Evolutionary conservation across 2,888 invertebrate species (phyloP), one percentile per base, ranked within the genome.

Genomic region (Osmoderma eremita): DNA sequence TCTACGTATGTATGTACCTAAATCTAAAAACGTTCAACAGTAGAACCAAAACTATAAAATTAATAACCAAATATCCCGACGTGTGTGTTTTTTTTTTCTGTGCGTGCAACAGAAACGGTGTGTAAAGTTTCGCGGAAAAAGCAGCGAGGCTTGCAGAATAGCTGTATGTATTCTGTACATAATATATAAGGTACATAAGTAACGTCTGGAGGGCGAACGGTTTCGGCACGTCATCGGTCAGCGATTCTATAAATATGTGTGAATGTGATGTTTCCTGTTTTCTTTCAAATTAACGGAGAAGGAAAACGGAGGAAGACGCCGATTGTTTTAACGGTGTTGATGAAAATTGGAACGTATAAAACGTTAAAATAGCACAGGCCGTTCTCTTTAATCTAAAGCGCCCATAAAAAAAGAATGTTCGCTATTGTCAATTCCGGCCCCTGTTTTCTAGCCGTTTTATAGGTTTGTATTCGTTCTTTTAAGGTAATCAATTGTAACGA

Each of bases 321-420:
- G 58, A 61, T 61, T 61, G 58, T 61, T 61, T 61, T 45, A 61
- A 61, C 45, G 58, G 45, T 30, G 45, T 30, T 61, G 58, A 45
- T 61, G 58, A 61, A 61, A 61, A 61, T 61, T 61, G 58, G 58
- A 61, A 61, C 58, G 58, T 61, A 61, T 61, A 61, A 61, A 61
- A 61, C 30, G 58, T 17, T 61, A 61, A 61, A 61, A 61, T 61
- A 61, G 58, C 58, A 61, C 58, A 61, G 24, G 58, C 58, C 58
- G 58, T 61, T 45, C 36, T n/a, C 58, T 61, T 61, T 61, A 61
- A 61, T 61, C 58, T 61, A 61, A 61, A 61, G 45, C 58, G 58
- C 24, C 36, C 42, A 61, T 61, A 61, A 61, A 61, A 30, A 61
- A 45, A 61, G 45, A 61, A 61, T 61, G 58, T 45, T 45, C 58